Evolutionary conservation across 2,113 vertebrate species (phyloP).

Genomic region (Ptilorrhoa leucosticta): DNA sequence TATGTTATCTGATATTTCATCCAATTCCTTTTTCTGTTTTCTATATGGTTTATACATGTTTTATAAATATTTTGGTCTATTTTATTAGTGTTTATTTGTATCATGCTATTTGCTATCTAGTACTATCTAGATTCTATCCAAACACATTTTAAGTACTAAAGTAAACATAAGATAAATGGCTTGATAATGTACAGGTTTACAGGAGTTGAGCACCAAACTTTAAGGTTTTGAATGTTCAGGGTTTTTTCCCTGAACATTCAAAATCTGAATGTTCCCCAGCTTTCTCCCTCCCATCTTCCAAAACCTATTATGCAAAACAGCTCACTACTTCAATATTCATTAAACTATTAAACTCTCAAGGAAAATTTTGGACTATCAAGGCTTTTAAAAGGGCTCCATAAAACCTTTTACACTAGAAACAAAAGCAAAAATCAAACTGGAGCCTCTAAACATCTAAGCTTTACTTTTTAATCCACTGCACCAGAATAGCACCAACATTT

Average conservation of each 20-base stretch:
- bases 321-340: not conserved
- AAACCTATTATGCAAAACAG: not conserved
- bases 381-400: not conserved
- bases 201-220: not conserved
- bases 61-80: not conserved
- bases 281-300: not conserved
- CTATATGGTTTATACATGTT: not conserved
- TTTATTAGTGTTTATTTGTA: not conserved
- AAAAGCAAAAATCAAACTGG: not conserved
- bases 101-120: not conserved
- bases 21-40: not conserved
- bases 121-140: not conserved
- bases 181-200: not conserved
- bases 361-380: not conserved
- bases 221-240: not conserved
- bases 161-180: not conserved
- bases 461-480: not conserved
- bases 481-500: not conserved
- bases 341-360: not conserved
- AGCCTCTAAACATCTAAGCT: not conserved
- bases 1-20: not conserved
- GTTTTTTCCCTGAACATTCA: not conserved
- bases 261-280: not conserved
- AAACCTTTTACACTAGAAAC: not conserved
- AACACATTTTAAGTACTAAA: not conserved